Conservation (phyloP, 2,797 vertebrate species). For the Gymnodraco acuticeps region DNA sequence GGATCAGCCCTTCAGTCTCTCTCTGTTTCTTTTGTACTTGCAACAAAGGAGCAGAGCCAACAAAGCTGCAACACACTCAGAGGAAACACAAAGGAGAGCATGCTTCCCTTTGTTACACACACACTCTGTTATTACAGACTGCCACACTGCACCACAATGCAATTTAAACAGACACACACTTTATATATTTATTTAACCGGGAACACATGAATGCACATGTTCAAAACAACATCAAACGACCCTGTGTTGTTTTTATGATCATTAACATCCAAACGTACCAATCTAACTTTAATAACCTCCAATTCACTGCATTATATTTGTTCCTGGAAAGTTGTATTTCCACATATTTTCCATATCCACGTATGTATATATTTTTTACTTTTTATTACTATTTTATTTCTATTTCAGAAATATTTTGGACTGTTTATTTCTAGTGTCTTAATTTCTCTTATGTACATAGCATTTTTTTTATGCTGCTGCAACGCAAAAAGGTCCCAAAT, state of each 20-base stretch:
- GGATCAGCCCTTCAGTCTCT: background rate
- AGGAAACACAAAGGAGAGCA: slow-evolving; percentile 71
- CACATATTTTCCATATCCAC: too few relatives aligned
- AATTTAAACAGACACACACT: background rate
- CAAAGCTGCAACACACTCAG: slow-evolving; percentile 61
- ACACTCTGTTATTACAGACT: slow-evolving; percentile 51
- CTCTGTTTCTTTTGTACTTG: slow-evolving; percentile 45
- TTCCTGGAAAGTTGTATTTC: too few relatives aligned
- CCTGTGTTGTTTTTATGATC: background rate
- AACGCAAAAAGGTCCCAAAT: too few relatives aligned
- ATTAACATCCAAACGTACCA: background rate
- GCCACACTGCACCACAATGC: too few relatives aligned
- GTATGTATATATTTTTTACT: too few relatives aligned
- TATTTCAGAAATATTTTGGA: too few relatives aligned
- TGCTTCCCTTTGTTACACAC: slow-evolving; percentile 64
- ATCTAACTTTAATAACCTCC: background rate
- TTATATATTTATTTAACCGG: slow-evolving; percentile 13
- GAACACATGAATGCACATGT: background rate
- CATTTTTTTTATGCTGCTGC: too few relatives aligned
- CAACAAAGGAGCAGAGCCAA: slow-evolving; percentile 73
- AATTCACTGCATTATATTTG: too few relatives aligned
- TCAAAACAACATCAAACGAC: background rate
- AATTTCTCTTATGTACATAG: too few relatives aligned
- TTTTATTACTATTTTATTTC: too few relatives aligned
- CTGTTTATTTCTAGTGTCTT: too few relatives aligned